These are phyloP conservation scores for Maccullochella peelii DNA, from an alignment of 2,113 vertebrate species.

Conservation along the genomic window DNA sequence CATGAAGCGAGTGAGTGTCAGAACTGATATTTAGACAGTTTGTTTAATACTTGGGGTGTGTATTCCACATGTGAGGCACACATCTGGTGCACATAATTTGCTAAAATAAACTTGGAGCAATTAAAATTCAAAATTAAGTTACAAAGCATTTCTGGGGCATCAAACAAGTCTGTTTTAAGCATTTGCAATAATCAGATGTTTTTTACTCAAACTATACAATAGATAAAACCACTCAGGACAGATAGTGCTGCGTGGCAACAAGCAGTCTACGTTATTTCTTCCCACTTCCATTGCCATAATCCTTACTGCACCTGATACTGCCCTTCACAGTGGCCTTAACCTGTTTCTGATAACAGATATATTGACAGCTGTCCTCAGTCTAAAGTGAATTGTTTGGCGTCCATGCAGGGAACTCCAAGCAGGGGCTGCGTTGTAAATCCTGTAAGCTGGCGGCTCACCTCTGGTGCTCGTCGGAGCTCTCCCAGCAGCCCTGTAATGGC, in stretches of 20 bases:
- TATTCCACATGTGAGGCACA: not conserved
- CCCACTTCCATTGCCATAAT: not conserved
- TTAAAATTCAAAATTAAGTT: not conserved
- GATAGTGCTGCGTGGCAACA: not conserved
- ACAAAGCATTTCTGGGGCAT: not conserved
- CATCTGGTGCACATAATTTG: not conserved
- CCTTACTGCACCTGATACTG: not conserved
- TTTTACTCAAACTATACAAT: not conserved
- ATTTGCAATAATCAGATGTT: not conserved
- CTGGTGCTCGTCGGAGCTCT: slow-evolving; percentile 92
- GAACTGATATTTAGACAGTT: not conserved
- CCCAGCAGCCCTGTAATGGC: slow-evolving; percentile 89
- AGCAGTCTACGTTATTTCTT: not conserved
- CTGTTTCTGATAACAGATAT: not conserved
- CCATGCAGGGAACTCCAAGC: slow-evolving; percentile 90
- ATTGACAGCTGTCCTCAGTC: not conserved
- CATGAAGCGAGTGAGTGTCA: not conserved
- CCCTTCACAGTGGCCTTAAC: not conserved
- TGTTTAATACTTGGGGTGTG: not conserved
- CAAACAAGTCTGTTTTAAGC: not conserved
- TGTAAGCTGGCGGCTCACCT: slow-evolving; percentile 91
- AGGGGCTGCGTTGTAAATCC: slow-evolving; percentile 90
- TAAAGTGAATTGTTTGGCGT: slow-evolving; percentile 17
- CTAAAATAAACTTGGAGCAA: not conserved
- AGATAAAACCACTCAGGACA: not conserved